These are phyloP conservation scores for Drosophila saltans DNA, from an alignment of 1,140 invertebrate genomes.

Conservation along the genomic window DNA sequence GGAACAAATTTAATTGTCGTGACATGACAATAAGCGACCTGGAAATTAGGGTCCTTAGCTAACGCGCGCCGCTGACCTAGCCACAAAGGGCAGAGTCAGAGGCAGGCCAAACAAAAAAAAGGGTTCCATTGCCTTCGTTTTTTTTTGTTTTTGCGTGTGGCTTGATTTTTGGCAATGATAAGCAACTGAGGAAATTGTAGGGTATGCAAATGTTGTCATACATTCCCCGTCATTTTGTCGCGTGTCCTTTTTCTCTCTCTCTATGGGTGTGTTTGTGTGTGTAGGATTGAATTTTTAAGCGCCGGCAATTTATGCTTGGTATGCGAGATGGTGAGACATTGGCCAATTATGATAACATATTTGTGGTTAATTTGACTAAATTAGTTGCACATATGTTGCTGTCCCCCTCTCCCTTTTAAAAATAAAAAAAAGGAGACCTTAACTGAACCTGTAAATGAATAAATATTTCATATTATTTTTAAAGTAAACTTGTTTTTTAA, in stretches of 20 bases:
- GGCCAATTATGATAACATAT: constrained; percentile 71
- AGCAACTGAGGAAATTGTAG: constrained; percentile 65
- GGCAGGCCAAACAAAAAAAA: neutral
- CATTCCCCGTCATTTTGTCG: constrained; percentile 46
- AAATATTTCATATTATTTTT: neutral
- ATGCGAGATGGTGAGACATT: constrained; percentile 25
- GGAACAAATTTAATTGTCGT: constrained; percentile 72
- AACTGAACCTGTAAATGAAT: neutral
- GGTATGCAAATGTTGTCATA: constrained; percentile 70
- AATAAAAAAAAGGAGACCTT: neutral
- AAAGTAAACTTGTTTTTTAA: too few relatives aligned
- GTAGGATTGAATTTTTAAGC: constrained; percentile 53
- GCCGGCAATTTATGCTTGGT: constrained; percentile 58
- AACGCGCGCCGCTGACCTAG: constrained; percentile 12
- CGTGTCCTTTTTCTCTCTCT: constrained; percentile 38
- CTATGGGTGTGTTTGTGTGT: neutral
- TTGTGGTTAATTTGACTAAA: constrained; percentile 59
- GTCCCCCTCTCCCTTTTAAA: neutral
- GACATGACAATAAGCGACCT: constrained; percentile 73
- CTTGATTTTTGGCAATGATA: constrained; percentile 72
- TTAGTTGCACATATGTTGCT: constrained; percentile 43
- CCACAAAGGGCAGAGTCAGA: neutral
- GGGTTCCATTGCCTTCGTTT: constrained; percentile 1
- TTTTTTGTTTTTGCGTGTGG: constrained; percentile 36
- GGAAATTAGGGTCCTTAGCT: constrained; percentile 70